Conservation (phyloP, 1,140 invertebrate genomes). For the Pachypeltis micranthus region DNA sequence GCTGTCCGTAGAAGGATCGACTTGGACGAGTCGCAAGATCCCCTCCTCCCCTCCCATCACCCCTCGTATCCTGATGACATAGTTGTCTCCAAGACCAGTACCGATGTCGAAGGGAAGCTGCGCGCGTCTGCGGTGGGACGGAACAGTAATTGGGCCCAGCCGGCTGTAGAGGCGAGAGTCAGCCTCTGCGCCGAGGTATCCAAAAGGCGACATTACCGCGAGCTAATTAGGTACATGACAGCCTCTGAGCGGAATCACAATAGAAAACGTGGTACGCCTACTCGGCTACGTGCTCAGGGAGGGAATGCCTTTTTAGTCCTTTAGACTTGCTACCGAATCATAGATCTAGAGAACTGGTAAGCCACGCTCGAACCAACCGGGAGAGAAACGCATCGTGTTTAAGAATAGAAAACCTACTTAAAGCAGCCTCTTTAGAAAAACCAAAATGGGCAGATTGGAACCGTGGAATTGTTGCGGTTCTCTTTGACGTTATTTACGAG, state of each 20-base stretch:
- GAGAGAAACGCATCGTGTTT: too few species aligned
- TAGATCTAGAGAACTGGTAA: background rate
- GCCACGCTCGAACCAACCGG: background rate
- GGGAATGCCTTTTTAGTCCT: background rate
- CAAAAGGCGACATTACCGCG: background rate
- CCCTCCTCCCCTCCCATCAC: too few species aligned
- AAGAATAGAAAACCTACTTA: too few species aligned
- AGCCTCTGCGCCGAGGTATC: background rate
- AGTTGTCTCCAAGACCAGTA: background rate
- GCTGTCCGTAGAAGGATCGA: background rate
- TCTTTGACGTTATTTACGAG: too few species aligned
- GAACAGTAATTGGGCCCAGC: background rate
- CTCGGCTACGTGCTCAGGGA: background rate
- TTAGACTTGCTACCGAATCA: background rate
- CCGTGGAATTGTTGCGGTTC: too few species aligned
- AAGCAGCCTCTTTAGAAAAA: too few species aligned
- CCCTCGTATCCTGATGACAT: background rate
- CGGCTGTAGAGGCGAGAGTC: background rate
- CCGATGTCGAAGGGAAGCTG: background rate
- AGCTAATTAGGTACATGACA: background rate
- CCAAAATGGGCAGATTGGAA: too few species aligned
- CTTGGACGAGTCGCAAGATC: background rate
- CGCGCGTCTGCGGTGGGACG: too few species aligned
- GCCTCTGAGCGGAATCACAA: background rate
- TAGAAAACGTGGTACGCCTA: background rate